phyloP scores from a whole-genome alignment of 92 coral and sea anemone species.

The Metridium senile region DNA sequence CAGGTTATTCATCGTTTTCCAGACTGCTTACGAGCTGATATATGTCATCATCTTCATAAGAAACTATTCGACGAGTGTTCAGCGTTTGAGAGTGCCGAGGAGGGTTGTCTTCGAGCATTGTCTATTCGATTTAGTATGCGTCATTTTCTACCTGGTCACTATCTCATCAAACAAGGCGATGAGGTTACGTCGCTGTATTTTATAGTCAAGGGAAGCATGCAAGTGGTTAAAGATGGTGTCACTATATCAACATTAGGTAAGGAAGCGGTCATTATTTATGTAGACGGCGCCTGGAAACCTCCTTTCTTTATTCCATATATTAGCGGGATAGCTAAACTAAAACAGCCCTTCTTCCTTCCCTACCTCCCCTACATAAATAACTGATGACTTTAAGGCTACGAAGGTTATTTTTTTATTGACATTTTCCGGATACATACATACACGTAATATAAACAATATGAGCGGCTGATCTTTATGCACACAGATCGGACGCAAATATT shows the following conservation, averaged over 20 bases:
- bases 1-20: constrained; percentile 91
- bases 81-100: constrained; percentile 83
- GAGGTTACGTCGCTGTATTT: constrained; percentile 82
- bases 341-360: no score
- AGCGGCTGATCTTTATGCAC: no score
- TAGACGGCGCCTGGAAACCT: no score
- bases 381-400: no score
- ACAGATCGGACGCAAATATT: no score
- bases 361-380: no score
- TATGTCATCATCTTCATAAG: constrained; percentile 88
- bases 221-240: constrained; percentile 75
- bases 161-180: constrained; percentile 93
- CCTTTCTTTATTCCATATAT: no score
- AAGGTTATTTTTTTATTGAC: no score
- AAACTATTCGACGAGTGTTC: constrained; percentile 71
- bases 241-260: constrained; percentile 75
- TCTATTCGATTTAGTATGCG: constrained; percentile 83
- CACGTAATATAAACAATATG: no score
- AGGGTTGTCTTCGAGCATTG: constrained; percentile 88
- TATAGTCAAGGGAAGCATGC: constrained; percentile 85
- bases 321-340: no score
- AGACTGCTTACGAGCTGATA: constrained; percentile 88
- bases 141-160: constrained; percentile 92
- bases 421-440: no score
- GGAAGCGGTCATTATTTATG: no score